Conservation (phyloP, 2,888 invertebrate species). For the Macrosiphum euphorbiae region DNA sequence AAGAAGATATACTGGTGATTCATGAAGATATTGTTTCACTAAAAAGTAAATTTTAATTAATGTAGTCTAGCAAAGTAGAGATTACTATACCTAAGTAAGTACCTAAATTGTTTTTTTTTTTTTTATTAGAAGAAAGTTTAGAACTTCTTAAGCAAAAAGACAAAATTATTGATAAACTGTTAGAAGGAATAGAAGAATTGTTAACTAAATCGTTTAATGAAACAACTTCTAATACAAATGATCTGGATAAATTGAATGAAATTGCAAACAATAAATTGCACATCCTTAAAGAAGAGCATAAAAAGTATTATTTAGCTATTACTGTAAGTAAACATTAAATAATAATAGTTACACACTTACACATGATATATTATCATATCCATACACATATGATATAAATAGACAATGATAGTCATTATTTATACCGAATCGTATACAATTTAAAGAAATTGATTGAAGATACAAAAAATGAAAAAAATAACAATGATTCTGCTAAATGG, state of each 20-base stretch:
- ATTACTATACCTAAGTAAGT: not conserved
- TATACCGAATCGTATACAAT: not conserved
- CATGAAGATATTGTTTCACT: constrained; percentile 10
- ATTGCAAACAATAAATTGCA: not conserved
- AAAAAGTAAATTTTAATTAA: constrained; percentile 11
- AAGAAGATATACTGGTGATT: not conserved
- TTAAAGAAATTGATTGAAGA: constrained; percentile 24
- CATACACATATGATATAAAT: not conserved
- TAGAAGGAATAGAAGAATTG: constrained; percentile 7
- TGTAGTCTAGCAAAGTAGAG: not conserved
- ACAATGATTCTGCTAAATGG: constrained; percentile 6
- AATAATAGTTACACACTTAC: not conserved
- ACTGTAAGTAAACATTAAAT: constrained; percentile 15
- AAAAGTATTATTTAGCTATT: not conserved
- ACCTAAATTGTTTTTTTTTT: not conserved
- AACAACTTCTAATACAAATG: not conserved
- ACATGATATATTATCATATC: not conserved
- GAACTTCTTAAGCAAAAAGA: constrained; percentile 31
- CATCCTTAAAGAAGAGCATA: not conserved
- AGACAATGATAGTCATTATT: not conserved
- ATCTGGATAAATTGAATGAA: constrained; percentile 6
- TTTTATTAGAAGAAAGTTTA: constrained; percentile 25
- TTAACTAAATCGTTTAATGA: not conserved
- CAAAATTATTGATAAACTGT: not conserved
- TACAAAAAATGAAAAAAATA: not conserved